Evolutionary conservation across 2,888 invertebrate genomes (phyloP), one percentile per base, ranked within the genome.

Genomic region (Patella caerulea): DNA sequence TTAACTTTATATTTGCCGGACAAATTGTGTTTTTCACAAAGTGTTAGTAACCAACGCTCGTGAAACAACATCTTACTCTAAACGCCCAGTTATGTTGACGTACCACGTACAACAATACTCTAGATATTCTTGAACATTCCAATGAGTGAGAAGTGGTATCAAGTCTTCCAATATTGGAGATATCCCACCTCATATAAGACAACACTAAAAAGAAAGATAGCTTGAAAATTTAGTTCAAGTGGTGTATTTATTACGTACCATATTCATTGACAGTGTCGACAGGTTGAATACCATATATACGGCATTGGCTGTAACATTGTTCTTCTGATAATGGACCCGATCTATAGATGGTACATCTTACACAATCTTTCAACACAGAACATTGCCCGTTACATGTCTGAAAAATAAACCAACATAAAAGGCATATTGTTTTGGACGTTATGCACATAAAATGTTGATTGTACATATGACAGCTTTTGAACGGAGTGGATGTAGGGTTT

Each of bases 321-420:
- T 65, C 65, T 9, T 7, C 19, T 0, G 24, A n/a, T 65, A 65
- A 15, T 14, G 19, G 19, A 11, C 65, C 65, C 24, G 65, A 24
- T 65, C 24, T 11, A 65, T n/a, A 65, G 2, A 65, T 3, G 19
- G 65, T 65, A 14, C 65, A 65, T 24, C 24, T 19, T 65, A 65
- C 24, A 65, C 65, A 65, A 24, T 19, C 19, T 24, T 24, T 24
- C 24, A 65, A 65, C 24, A 65, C 24, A 65, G 12, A 14, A 15
- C 65, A 65, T 19, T 65, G 65, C 24, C 65, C 65, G 14, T 9
- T 65, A 65, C 65, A 65, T 19, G 65, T 65, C 65, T 65, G 65
- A 65, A 65, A 56, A 59, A 65, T 24, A 4, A 45, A 7, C 45
- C 45, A 45, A 45, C 1, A 45, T 45, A 45, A 45, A 45, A 9